Conservation (phyloP, 2,888 invertebrate genomes). For the Metalampra italica region DNA sequence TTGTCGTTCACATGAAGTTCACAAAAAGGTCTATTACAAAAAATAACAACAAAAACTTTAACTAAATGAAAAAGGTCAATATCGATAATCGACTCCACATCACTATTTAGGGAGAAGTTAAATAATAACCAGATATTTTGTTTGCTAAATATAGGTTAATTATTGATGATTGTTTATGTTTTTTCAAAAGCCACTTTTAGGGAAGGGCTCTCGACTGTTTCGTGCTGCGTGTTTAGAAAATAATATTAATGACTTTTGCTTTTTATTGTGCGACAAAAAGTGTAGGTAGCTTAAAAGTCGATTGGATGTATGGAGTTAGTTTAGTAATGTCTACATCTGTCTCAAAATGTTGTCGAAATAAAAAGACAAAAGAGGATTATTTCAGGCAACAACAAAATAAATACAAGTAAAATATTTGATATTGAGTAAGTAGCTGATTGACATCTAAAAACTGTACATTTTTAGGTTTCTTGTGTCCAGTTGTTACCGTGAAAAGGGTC, state of each 20-base stretch:
- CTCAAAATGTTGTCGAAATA: too few relatives aligned
- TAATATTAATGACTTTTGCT: conserved; percentile 37
- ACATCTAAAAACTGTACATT: too few relatives aligned
- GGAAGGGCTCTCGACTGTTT: conserved; percentile 11
- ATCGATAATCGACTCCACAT: conserved; percentile 7
- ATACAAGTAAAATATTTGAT: too few relatives aligned
- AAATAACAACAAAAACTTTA: too few relatives aligned
- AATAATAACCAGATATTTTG: conserved; percentile 25
- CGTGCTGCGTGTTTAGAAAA: conserved; percentile 28
- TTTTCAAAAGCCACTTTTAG: conserved; percentile 25
- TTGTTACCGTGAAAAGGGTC: too few relatives aligned
- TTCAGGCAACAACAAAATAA: too few relatives aligned
- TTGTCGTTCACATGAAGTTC: too few relatives aligned
- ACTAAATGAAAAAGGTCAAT: neutral
- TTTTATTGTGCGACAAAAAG: conserved; percentile 23
- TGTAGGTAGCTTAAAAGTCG: neutral
- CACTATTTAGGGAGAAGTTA: conserved; percentile 14
- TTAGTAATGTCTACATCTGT: too few relatives aligned
- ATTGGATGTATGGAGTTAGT: neutral
- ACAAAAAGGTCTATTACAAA: too few relatives aligned
- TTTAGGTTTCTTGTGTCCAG: too few relatives aligned
- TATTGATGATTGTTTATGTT: conserved; percentile 29
- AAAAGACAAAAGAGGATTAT: too few relatives aligned
- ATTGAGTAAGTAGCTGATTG: too few relatives aligned
- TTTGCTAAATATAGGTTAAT: conserved; percentile 35